phyloP scores from a whole-genome alignment of 2,888 invertebrate genomes.

The Cephus rjabovi region DNA sequence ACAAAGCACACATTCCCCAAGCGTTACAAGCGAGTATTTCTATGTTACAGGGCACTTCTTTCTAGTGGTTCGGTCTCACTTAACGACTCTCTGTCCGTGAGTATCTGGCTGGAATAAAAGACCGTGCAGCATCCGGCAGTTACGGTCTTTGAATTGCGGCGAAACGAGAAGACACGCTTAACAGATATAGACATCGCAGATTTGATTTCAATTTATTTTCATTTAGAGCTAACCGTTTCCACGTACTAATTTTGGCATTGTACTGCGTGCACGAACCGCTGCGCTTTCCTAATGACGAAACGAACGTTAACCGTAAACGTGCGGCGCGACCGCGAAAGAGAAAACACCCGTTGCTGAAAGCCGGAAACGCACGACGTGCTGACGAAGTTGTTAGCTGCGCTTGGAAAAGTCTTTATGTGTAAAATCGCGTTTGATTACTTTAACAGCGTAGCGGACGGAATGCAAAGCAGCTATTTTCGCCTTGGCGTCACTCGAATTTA shows the following conservation, averaged over 20 bases:
- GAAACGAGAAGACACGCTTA: not conserved
- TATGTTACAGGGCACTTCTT: not conserved
- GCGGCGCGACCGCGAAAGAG: not conserved
- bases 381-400: not conserved
- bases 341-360: not conserved
- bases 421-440: conserved; percentile 23
- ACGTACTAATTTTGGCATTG: not conserved
- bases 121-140: not conserved
- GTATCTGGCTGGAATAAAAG: not conserved
- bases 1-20: not conserved
- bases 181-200: not conserved
- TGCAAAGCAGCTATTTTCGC: conserved; percentile 25
- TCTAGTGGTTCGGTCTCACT: not conserved
- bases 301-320: not conserved
- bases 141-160: not conserved
- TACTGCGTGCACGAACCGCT: not conserved
- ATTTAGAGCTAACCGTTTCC: not conserved
- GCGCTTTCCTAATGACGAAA: not conserved
- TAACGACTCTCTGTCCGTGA: not conserved
- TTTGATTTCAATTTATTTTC: not conserved
- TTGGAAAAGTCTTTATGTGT: conserved; percentile 19
- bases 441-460: conserved; percentile 10
- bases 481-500: conserved; percentile 4
- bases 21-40: not conserved
- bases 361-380: not conserved